Evolutionary conservation across 2,888 invertebrate genomes (phyloP), one percentile per base, ranked within the genome.

Genomic region (Tachina grossa): DNA sequence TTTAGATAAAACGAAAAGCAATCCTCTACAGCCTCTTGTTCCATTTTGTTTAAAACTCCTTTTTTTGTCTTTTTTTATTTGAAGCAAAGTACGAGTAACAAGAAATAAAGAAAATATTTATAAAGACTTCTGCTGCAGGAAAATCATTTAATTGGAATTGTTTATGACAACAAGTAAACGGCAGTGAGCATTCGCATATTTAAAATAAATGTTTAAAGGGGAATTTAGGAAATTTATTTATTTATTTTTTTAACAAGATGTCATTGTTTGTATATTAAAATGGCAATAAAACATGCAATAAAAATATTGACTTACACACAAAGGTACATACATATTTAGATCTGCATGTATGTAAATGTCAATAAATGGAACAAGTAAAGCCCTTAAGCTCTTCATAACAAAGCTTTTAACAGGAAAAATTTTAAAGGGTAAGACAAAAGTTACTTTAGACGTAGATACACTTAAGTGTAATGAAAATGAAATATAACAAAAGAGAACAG

Each of bases 121-220:
- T 43, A 61, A 43, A 61, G 61, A 43, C 61, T 61, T 43, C 41
- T 61, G 61, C 61, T 43, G 43, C 43, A 61, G 61, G 61, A 61
- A 61, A 61, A 43, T 61, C 43, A 43, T 61, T 61, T 61, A 61
- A 61, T 61, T 53, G 53, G 41, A 41, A 55, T 53, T 53, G 68
- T 53, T 61, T 61, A 16, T 61, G 61, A 43, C 16, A 43, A 19
- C 41, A 6, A 16, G 14, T n/a, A 39, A 59, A 41, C 13, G 22
- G 4, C 31, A 57, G 8, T 57, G 31, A 14, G 57, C 31, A 39
- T 57, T 55, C 14, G 31, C 14, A 57, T 31, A 31, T 31, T 31
- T 31, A 31, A 10, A 8, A 22, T 13, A 57, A 57, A 57, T 57
- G 39, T 31, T 57, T 31, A 31, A 57, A 57, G 22, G 14, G 11